Percentiles rank a stretch among this genome's conserved stretches.
Conservation (phyloP, 1,140 invertebrate genomes). For the Ceratosolen solmsi region DNA sequence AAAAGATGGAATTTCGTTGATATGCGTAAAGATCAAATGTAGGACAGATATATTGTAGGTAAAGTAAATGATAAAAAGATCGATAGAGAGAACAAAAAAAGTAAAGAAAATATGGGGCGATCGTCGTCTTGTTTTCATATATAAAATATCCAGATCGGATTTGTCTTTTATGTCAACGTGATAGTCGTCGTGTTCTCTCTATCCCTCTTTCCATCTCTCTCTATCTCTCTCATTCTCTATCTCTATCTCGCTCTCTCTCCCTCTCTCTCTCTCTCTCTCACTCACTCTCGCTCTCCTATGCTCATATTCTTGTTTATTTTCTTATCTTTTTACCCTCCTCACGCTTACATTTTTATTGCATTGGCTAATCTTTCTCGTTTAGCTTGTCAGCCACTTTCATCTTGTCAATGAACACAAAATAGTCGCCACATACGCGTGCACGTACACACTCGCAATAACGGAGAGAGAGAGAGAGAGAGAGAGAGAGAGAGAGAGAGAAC, state of each 20-base stretch:
- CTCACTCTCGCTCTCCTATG: background rate
- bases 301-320: background rate
- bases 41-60: too few relatives aligned
- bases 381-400: background rate
- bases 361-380: constrained; percentile 2
- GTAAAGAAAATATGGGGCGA: background rate
- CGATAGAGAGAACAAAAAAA: background rate
- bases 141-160: constrained; percentile 5
- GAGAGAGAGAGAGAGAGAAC: too few relatives aligned
- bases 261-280: background rate
- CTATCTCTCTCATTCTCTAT: background rate
- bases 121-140: background rate
- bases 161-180: background rate
- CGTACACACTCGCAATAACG: too few relatives aligned
- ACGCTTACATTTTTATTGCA: constrained; percentile 15
- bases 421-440: background rate
- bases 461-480: too few relatives aligned
- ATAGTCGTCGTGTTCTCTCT: background rate
- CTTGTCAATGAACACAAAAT: constrained; percentile 1
- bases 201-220: background rate
- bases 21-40: too few relatives aligned
- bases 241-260: background rate
- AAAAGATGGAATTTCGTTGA: too few relatives aligned
- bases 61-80: too few relatives aligned
- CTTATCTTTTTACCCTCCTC: background rate